These are phyloP conservation scores for Resseliella maxima DNA, from an alignment of 2,888 invertebrate genomes.

Conservation along the genomic window DNA sequence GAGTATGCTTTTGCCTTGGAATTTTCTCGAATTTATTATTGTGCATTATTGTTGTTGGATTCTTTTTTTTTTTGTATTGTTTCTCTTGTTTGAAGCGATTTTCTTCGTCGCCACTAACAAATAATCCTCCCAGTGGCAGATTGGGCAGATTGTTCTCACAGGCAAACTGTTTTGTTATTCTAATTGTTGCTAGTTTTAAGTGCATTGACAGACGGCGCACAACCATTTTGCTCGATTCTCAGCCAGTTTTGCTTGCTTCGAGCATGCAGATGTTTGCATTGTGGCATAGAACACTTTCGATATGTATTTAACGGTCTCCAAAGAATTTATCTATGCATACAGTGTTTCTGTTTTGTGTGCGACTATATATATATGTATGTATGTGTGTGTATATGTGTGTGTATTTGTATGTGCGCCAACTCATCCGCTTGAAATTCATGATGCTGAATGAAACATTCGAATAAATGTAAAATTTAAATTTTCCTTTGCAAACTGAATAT, in stretches of 20 bases:
- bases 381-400: no score
- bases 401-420: no score
- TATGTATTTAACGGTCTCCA: not conserved
- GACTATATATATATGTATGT: no score
- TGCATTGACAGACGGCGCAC: conserved; percentile 4
- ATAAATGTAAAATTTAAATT: conserved; percentile 26
- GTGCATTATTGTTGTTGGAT: not conserved
- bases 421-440: conserved; percentile 2
- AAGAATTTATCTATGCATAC: conserved; percentile 11
- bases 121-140: conserved; percentile 6
- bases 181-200: conserved; percentile 43
- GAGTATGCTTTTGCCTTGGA: conserved; percentile 17
- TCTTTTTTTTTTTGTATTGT: not conserved
- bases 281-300: not conserved
- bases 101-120: conserved; percentile 17
- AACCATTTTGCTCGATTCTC: not conserved
- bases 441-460: conserved; percentile 43
- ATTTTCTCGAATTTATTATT: conserved; percentile 11
- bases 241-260: not conserved
- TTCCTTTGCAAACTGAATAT: conserved; percentile 3
- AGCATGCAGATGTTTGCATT: conserved; percentile 3
- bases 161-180: conserved; percentile 28
- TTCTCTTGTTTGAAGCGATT: not conserved
- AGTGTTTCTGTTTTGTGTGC: not conserved
- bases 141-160: not conserved